Base-by-base conservation (phyloP, 1,140 invertebrate species). In the Drosophila erecta region DNA sequence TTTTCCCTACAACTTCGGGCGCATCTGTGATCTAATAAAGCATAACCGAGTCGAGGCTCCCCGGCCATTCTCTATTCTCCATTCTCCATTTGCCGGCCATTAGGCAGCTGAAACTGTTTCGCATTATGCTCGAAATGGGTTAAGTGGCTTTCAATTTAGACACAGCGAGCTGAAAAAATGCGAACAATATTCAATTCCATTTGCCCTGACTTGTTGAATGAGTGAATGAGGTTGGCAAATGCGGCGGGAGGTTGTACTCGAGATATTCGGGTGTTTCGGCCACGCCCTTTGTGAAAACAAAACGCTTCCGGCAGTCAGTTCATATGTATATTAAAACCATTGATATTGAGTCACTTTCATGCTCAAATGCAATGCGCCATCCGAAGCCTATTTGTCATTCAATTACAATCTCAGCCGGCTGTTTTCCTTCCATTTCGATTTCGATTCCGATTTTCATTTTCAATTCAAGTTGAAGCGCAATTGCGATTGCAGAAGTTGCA, bases 101-200 rank as follows among this genome's bases (percentile, higher is more conserved):
- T 64, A 62, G 74, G 49, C 64, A 50, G 70, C 51, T 60, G 60
- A 61, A 54, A 83, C 69, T 86, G 71, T 83, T 86, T 83, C 71
- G 83, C 81, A 86, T 83, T 86, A 86, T 87, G 79, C 76, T 69
- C 57, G 49, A 87, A 87, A 84, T 87, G 76, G 83, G 83, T 89
- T 87, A 87, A 87, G 83, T 87, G 84, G 71, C 80, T 87, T 89
- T 89, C 71, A 83, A 89, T 83, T 79, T 78, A 62, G 62, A 86
- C 40, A 78, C 40, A 78, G 12, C n/a, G 49, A 67, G 14, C 38
- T 53, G 40, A 67, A 47, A 50, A 51, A 64, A 65, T 76, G 78
- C 46, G 59, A 75, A 76, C 35, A 71, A 55, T 76, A 84, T 72
- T 72, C 41, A 72, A 75, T 71, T 71, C 43, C 64, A 77, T 77